Evolutionary conservation across 2,888 invertebrate genomes (phyloP), one percentile per base, ranked within the genome.

Genomic region (Athetis lepigone): DNA sequence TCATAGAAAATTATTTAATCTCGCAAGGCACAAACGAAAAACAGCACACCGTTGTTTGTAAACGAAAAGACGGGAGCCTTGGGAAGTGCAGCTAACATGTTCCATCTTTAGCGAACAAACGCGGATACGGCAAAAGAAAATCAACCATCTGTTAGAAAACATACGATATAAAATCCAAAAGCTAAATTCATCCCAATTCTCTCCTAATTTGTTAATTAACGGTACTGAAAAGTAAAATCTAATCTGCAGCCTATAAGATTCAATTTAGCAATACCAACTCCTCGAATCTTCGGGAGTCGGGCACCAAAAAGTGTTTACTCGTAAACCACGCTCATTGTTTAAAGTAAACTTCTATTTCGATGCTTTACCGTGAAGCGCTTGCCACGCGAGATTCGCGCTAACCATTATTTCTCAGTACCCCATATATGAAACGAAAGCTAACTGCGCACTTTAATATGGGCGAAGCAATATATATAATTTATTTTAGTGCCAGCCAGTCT

Each of bases 321-420:
- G 83, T 94, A 91, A 91, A 94, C 93, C 95, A 94, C 94, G 93
- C 87, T 86, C 92, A 88, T 91, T 94, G 94, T 94, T 92, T 94
- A 86, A 86, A 90, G 86, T 87, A 89, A 89, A 90, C 88, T 92
- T 93, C 94, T 94, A 95, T 95, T 95, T 94, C 86, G 87, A 94
- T 88, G 88, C 86, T 85, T 92, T 92, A 90, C 90, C 75, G 88
- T 86, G 91, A 93, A 94, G 85, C 86, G 79, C 75, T 84, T 75
- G 80, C 81, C 80, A 80, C 80, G 65, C 73, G 83, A 84, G 83
- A 85, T 89, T 88, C 87, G 85, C 87, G 86, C 85, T 89, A 88
- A 91, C 89, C 85, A 86, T 84, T 85, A 85, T 88, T 92, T 89
- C 87, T 79, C 78, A 85, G 91, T 90, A 89, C 79, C 81, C 81